Percentiles rank a stretch among this genome's conserved stretches.
These are phyloP conservation scores for Rotaria sp. DNA, from an alignment of 2,888 invertebrate genomes.

Conservation along the genomic window DNA sequence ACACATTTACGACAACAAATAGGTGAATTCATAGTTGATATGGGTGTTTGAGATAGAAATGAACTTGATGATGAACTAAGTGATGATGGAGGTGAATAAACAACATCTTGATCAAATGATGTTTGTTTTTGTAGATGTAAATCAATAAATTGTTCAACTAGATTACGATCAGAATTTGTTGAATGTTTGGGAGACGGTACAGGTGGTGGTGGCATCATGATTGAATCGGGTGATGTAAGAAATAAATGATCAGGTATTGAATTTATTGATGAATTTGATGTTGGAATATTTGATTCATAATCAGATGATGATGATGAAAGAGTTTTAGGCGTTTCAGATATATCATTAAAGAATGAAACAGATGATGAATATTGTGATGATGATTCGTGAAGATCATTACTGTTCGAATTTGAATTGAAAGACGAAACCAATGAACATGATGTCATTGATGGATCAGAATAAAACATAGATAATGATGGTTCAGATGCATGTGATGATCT, in stretches of 20 bases:
- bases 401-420: neutral
- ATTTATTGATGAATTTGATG: neutral
- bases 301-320: neutral
- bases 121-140: neutral
- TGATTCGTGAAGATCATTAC: neutral
- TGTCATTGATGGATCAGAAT: neutral
- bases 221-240: neutral
- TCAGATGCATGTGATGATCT: neutral
- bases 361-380: neutral
- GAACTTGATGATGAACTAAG: constrained; percentile 25
- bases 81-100: neutral
- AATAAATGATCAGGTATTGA: neutral
- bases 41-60: neutral
- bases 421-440: neutral
- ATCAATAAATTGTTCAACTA: constrained; percentile 5
- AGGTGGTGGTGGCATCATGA: neutral
- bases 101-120: neutral
- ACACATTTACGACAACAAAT: constrained; percentile 14
- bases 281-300: neutral
- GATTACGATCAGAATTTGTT: neutral
- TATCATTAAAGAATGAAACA: neutral
- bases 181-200: neutral
- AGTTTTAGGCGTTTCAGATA: neutral
- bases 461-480: neutral
- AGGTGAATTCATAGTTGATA: neutral